Conservation (phyloP, 2,888 invertebrate species). For the Platerodrilus igneus region DNA sequence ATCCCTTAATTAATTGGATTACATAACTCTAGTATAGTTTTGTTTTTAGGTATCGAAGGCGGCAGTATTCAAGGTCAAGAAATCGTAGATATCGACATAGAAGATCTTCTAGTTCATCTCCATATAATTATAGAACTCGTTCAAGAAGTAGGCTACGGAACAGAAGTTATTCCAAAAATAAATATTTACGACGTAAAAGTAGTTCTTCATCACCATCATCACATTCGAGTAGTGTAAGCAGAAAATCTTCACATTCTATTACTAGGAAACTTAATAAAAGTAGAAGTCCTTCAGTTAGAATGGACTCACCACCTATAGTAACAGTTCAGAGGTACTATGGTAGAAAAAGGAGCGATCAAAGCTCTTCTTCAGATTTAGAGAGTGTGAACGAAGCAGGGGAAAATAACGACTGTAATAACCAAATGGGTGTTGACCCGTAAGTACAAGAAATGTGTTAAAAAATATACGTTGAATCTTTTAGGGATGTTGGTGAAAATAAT, state of each 20-base stretch:
- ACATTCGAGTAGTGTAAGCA: slow-evolving; percentile 35
- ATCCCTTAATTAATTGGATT: too few relatives aligned
- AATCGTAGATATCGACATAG: slow-evolving; percentile 27
- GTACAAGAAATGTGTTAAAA: neutral
- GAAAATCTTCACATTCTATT: slow-evolving; percentile 31
- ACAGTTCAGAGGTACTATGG: slow-evolving; percentile 56
- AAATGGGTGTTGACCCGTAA: neutral
- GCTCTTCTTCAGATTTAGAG: slow-evolving; percentile 50
- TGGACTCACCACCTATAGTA: slow-evolving; percentile 39
- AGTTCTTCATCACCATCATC: slow-evolving; percentile 23
- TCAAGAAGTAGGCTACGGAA: slow-evolving; percentile 14
- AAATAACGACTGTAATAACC: slow-evolving; percentile 12
- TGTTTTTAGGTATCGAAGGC: slow-evolving; percentile 14
- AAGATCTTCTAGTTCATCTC: slow-evolving; percentile 19
- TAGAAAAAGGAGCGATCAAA: slow-evolving; percentile 52
- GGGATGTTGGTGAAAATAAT: slow-evolving; percentile 42
- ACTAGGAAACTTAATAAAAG: slow-evolving; percentile 25
- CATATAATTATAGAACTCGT: slow-evolving; percentile 9
- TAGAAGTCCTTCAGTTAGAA: slow-evolving; percentile 30
- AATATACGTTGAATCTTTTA: slow-evolving; percentile 36
- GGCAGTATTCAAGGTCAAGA: slow-evolving; percentile 16
- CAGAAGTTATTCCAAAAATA: slow-evolving; percentile 15
- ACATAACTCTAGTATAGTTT: too few relatives aligned
- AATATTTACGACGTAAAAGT: slow-evolving; percentile 10
- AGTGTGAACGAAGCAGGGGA: slow-evolving; percentile 38